phyloP scores from a whole-genome alignment of 1,140 invertebrate genomes.

The Triops cancriformis region DNA sequence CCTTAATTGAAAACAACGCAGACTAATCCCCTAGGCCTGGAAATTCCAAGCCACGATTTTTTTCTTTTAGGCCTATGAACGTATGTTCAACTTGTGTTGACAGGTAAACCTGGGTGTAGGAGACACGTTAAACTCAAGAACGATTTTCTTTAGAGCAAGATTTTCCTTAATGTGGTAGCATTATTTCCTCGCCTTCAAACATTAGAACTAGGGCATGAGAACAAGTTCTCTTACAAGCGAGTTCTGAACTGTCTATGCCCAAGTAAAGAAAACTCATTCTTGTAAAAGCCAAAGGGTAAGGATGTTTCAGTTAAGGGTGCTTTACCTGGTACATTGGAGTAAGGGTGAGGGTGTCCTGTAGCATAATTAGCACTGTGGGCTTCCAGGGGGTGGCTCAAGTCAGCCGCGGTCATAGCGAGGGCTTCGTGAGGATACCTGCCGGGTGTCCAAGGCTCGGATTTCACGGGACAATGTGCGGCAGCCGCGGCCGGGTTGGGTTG shows the following conservation, averaged over 20 bases:
- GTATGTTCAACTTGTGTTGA: no score
- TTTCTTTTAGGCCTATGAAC: no score
- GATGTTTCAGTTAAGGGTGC: not conserved
- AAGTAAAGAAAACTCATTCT: not conserved
- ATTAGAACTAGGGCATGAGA: no score
- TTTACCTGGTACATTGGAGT: conserved; percentile 20
- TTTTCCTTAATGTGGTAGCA: no score
- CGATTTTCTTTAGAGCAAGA: no score
- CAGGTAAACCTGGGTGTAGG: no score
- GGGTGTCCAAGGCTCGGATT: conserved; percentile 30
- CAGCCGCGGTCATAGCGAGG: conserved; percentile 38
- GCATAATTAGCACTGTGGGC: conserved; percentile 32
- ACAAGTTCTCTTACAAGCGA: no score
- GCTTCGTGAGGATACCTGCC: conserved; percentile 36
- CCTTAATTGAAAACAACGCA: not conserved
- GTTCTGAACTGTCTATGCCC: no score
- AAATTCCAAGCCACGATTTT: no score
- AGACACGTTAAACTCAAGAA: no score
- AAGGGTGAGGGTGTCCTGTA: conserved; percentile 22
- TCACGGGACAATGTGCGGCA: conserved; percentile 32
- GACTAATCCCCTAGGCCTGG: no score
- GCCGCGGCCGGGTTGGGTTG: conserved; percentile 33
- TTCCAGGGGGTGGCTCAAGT: conserved; percentile 39
- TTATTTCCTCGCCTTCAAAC: no score
- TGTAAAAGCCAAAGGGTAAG: not conserved